phyloP scores from a whole-genome alignment of 2,797 vertebrate genomes.

The Xyrichtys novacula region DNA sequence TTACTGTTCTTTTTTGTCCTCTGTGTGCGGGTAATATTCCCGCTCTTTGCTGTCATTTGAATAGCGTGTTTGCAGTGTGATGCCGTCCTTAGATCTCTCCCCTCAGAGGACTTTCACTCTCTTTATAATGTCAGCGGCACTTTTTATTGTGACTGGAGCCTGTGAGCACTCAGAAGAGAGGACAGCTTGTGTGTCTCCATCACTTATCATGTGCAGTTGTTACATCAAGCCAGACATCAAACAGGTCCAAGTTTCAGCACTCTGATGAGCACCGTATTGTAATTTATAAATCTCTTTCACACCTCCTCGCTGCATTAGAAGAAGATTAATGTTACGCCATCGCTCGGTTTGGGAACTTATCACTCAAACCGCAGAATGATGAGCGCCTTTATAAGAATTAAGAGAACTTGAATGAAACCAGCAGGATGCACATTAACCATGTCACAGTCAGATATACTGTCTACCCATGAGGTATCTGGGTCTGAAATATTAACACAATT shows the following conservation, averaged over 20 bases:
- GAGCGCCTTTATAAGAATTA: slow-evolving; percentile 35
- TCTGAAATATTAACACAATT: slow-evolving; percentile 40
- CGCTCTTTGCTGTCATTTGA: slow-evolving; percentile 53
- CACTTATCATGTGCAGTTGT: slow-evolving; percentile 62
- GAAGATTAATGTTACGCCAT: slow-evolving; percentile 41
- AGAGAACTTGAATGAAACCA: slow-evolving; percentile 38
- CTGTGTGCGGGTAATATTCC: slow-evolving; percentile 51
- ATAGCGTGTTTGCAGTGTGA: slow-evolving; percentile 47
- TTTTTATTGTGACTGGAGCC: slow-evolving; percentile 65
- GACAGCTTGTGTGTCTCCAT: slow-evolving; percentile 66
- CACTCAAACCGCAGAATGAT: slow-evolving; percentile 22
- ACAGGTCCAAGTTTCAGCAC: slow-evolving; percentile 50
- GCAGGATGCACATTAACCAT: slow-evolving; percentile 16
- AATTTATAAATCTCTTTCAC: slow-evolving; percentile 52
- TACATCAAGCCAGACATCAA: slow-evolving; percentile 48
- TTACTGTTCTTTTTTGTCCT: not conserved
- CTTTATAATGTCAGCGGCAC: slow-evolving; percentile 60
- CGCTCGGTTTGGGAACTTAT: slow-evolving; percentile 20
- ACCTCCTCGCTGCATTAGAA: slow-evolving; percentile 11
- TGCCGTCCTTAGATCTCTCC: slow-evolving; percentile 50
- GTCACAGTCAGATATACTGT: slow-evolving; percentile 9
- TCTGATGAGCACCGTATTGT: slow-evolving; percentile 57
- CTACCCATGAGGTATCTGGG: not conserved
- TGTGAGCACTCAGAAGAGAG: slow-evolving; percentile 46
- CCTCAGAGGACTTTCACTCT: slow-evolving; percentile 63